These are phyloP conservation scores for Heliconius hewitsoni DNA, from an alignment of 1,140 invertebrate genomes.

Conservation along the genomic window DNA sequence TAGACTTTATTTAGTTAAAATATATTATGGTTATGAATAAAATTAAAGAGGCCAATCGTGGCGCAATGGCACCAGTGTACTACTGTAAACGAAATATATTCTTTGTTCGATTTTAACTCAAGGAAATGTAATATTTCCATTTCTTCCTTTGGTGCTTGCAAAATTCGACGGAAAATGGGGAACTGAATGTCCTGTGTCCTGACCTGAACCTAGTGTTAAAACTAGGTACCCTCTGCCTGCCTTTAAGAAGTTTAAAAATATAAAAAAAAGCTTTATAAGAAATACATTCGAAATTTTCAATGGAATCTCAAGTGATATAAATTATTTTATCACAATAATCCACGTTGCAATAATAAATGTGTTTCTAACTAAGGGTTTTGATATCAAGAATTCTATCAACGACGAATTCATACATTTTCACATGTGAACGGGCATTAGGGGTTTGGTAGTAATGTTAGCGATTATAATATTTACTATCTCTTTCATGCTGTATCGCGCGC, in stretches of 20 bases:
- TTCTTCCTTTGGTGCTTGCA: no score
- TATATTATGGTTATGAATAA: neutral
- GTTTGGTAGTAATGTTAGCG: slow-evolving; percentile 33
- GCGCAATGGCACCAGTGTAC: no score
- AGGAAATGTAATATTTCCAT: no score
- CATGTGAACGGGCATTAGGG: slow-evolving; percentile 50
- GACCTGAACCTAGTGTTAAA: no score
- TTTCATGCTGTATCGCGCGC: neutral
- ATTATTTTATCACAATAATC: slow-evolving; percentile 16
- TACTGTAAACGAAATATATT: no score
- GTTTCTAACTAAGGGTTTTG: slow-evolving; percentile 48
- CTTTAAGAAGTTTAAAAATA: no score
- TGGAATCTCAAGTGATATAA: neutral
- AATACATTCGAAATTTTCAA: no score
- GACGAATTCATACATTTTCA: slow-evolving; percentile 57
- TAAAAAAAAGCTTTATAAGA: no score
- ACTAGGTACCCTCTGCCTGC: no score
- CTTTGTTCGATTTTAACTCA: no score
- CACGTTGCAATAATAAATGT: slow-evolving; percentile 4
- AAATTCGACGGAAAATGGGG: no score
- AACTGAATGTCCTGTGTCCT: no score
- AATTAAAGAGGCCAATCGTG: neutral
- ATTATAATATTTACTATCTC: neutral
- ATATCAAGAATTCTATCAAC: slow-evolving; percentile 73
- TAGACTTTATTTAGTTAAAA: neutral